Evolutionary conservation across 2,888 invertebrate species (phyloP), one percentile per base, ranked within the genome.

Genomic region (Andrena bucephala): DNA sequence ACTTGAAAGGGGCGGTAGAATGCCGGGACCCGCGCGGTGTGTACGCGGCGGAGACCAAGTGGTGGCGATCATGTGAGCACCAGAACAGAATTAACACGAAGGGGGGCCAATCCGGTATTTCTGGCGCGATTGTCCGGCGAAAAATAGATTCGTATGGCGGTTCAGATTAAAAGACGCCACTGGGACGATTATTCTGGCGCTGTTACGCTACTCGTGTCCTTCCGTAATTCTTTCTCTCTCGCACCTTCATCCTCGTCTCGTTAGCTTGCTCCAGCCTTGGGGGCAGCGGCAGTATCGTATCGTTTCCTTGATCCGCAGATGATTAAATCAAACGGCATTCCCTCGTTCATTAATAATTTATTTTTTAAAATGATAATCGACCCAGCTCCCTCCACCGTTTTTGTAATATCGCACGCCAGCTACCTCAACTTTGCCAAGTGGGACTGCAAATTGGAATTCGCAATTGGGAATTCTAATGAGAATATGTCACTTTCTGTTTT

Each of bases 111-210:
- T 89, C 81, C 84, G 91, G 90, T 93, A 93, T 93, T 93, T 93
- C 89, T 93, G 93, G 92, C 93, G 88, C 92, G 93, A 93, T 93
- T 93, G 93, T 93, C 92, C 91, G 93, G 90, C 92, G 91, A 92
- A 93, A 93, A 93, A 93, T 93, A 93, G 93, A 93, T 90, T 87
- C 85, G 86, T 90, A 89, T 91, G 89, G 87, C 89, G 88, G 89
- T 91, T 86, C 90, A 91, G 89, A 93, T 93, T 93, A 93, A 93
- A 92, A 93, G 91, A 92, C 90, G 89, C 89, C 88, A 90, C 89
- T 89, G 88, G 87, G 87, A 87, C 87, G 89, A 90, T 90, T 90
- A 90, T 90, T 90, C 87, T 89, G 88, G 85, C 87, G 85, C 86
- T 83, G 86, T 89, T 88, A 87, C 88, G 89, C 88, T 88, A 85